Evolutionary conservation across 2,797 vertebrate species (phyloP).

Genomic region (Amphiprion clarkii): DNA sequence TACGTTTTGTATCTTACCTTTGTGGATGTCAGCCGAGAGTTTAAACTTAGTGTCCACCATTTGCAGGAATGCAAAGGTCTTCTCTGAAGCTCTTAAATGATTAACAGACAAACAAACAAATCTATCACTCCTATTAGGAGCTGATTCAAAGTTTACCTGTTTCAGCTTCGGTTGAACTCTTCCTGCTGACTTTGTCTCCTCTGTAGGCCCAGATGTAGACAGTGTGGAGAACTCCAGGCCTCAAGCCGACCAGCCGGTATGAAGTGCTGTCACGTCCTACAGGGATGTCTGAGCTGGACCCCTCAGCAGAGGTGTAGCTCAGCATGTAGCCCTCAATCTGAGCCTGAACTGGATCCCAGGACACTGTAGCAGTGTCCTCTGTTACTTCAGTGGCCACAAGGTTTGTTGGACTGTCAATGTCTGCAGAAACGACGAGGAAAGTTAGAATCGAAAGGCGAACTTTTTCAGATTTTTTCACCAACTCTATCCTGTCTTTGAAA

Average conservation of each 20-base stretch:
- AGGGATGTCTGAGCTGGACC: conserved; percentile 78
- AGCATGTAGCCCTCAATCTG: conserved; percentile 86
- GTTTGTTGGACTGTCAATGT: conserved; percentile 83
- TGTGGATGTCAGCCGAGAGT: not conserved
- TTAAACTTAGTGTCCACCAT: not conserved
- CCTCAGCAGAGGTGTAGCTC: conserved; percentile 83
- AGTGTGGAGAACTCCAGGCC: conserved; percentile 83
- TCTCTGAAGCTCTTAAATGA: conserved; percentile 3
- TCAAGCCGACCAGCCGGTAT: conserved; percentile 82
- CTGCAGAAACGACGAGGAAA: conserved; percentile 60
- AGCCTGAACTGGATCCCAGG: conserved; percentile 86
- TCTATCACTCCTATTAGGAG: no score
- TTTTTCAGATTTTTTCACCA: not conserved
- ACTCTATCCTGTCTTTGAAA: no score
- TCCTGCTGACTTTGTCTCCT: conserved; percentile 84
- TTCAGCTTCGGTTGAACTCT: conserved; percentile 78
- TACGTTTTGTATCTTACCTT: conserved; percentile 14
- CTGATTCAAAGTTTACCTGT: conserved; percentile 83
- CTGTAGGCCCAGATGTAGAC: conserved; percentile 87
- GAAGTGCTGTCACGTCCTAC: conserved; percentile 82
- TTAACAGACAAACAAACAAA: conserved; percentile 2
- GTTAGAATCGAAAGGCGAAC: not conserved
- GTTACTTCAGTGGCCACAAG: conserved; percentile 79
- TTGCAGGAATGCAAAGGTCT: not conserved
- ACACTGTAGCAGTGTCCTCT: conserved; percentile 78